Base-by-base conservation (phyloP, 1,140 invertebrate genomes). In the Agrypnia vestita region DNA sequence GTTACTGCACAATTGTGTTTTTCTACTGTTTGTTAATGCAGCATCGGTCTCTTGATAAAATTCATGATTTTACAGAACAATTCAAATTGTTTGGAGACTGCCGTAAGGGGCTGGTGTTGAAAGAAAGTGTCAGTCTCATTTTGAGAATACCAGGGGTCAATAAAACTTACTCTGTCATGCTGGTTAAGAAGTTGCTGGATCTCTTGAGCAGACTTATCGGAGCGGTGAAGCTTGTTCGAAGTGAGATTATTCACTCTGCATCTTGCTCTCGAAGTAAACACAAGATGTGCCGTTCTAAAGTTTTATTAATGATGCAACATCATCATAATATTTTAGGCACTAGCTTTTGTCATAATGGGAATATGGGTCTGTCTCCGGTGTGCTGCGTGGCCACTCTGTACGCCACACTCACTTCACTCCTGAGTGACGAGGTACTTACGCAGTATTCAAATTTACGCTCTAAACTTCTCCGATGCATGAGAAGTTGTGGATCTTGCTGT, bases 51-150 rank as follows among this genome's bases (percentile, higher is more conserved):
- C 84, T 88, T 0, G 91, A 92, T 13, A 91, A 91, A 79, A 84
- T 93, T 10, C 86, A 90, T 8, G 90, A 92, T 77, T 93, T 93
- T 83, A 87, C 91, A 9, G 91, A 92, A 25, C 85, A 92, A 44
- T 93, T 93, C 80, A 91, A 91, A 62, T 82, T 93, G 17, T 93
- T 93, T 81, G 87, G 87, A 3, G 91, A 92, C 49, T 92, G 91
- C 73, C 88, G 91, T 35, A 79, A 91, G 71, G 92, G 92, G 0
- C 89, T 89, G 21, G 83, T 93, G 3, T 86, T 93, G 6, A 91
- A 91, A 80, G 89, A 91, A 84, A 91, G 91, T 12, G 89, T 93
- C 3, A 86, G 89, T 10, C 84, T 91, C 13, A 91, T 93, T 78
- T 85, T 93, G 0, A 86, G 89, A 72, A 86, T 92, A 46, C 89